Evolutionary conservation across 2,888 invertebrate species (phyloP).

Genomic region (Luperina nickerlii): DNA sequence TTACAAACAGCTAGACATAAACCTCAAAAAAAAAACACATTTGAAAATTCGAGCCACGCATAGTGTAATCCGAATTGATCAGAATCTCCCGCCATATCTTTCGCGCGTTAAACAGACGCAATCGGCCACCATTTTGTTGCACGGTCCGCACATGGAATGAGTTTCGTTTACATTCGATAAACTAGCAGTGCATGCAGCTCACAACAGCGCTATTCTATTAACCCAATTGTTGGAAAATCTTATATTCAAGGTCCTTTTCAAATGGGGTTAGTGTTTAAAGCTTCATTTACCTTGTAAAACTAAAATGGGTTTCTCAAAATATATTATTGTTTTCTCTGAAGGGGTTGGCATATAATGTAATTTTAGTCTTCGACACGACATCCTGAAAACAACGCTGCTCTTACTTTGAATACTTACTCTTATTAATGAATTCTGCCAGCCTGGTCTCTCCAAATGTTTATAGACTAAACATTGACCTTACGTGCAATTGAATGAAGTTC

Average conservation of each 20-base stretch:
- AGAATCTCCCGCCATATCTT: slow-evolving; percentile 25
- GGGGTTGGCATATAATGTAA: not conserved
- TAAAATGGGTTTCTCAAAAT: slow-evolving; percentile 1
- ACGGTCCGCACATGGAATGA: slow-evolving; percentile 29
- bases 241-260: slow-evolving; percentile 19
- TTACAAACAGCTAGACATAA: slow-evolving; percentile 6
- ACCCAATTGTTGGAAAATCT: slow-evolving; percentile 36
- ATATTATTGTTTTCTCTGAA: not conserved
- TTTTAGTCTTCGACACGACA: not conserved
- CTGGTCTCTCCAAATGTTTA: not conserved
- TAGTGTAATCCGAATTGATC: slow-evolving; percentile 9
- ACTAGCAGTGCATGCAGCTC: slow-evolving; percentile 17
- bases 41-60: not conserved
- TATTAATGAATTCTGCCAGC: slow-evolving; percentile 18
- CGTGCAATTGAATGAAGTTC: not conserved
- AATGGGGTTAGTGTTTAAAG: slow-evolving; percentile 18
- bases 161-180: slow-evolving; percentile 40
- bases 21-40: not conserved
- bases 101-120: slow-evolving; percentile 51
- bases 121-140: not conserved
- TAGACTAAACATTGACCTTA: not conserved
- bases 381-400: not conserved
- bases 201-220: slow-evolving; percentile 31
- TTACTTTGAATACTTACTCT: not conserved
- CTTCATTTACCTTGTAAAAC: slow-evolving; percentile 13